Evolutionary conservation across 1,140 invertebrate genomes (phyloP), one percentile per base, ranked within the genome.

Genomic region (Eueides isabella): DNA sequence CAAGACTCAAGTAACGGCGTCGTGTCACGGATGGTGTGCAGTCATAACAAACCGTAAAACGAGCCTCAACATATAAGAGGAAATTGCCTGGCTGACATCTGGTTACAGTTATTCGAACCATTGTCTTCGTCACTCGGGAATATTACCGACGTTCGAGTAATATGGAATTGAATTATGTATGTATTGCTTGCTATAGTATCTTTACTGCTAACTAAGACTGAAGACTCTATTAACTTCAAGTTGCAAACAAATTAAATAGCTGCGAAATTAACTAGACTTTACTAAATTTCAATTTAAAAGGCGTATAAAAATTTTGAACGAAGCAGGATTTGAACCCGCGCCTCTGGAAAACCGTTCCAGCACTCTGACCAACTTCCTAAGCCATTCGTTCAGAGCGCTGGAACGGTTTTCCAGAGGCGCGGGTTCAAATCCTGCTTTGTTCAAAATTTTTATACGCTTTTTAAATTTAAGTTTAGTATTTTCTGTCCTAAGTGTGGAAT

Each of bases 31-130:
- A 76, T 73, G 75, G 76, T 67, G 72, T 71, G 67, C 76, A 77
- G 71, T 74, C 76, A 77, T 71, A 77, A 74, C 67, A 77, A 70
- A 77, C 73, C 76, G 74, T 77, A 73, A 77, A 77, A 74, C 41
- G 72, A 73, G 72, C 75, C 75, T 76, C 70, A 67, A 66, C 70
- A 73, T 41, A 67, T 70, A 63, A 41, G 75, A 74, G 75, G 71
- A 77, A 77, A 76, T 76, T 76, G 75, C 70, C 67, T 38, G 55
- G 48, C 67, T 77, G 75, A 77, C 71, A 73, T 77, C 71, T 77
- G 67, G 67, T 77, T 67, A 77, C 75, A 73, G 71, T 74, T 77
- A 73, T 71, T 70, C 61, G 66, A 69, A 63, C 66, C 66, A 74
- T 74, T 74, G 72, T 74, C 66, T 68, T 55, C 65, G 65, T 72